Evolutionary conservation across 2,113 vertebrate genomes (phyloP).

Genomic region (Monarcha castaneiventris): DNA sequence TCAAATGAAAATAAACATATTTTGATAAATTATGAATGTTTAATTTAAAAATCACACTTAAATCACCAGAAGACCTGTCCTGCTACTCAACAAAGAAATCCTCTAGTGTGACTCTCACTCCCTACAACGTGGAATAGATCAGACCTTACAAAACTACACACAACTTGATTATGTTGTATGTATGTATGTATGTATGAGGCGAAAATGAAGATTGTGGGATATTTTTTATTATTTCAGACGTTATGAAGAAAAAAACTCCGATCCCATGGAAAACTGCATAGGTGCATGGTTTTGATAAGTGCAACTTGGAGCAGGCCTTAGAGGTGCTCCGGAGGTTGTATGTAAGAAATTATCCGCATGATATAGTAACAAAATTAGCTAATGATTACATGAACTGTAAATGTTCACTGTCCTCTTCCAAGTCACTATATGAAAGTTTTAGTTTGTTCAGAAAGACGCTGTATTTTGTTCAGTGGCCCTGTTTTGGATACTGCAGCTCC

Average conservation of each 20-base stretch:
- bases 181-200: too few relatives aligned
- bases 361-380: neutral
- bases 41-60: neutral
- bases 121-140: neutral
- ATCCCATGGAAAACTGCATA: neutral
- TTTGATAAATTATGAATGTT: neutral
- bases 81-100: neutral
- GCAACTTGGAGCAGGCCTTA: neutral
- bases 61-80: neutral
- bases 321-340: neutral
- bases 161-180: too few relatives aligned
- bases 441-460: neutral
- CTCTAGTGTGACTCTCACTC: neutral
- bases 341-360: neutral
- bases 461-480: neutral
- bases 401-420: neutral
- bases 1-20: neutral
- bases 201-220: accelerated
- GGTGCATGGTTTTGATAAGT: neutral
- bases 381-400: neutral
- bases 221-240: neutral
- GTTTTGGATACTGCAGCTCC: neutral
- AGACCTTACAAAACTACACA: neutral
- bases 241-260: neutral
- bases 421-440: neutral